A percentile compares a stretch with the other conserved stretches of the same genome.
Evolutionary conservation across 2,113 vertebrate genomes (phyloP).

Genomic region (Anhinga anhinga): DNA sequence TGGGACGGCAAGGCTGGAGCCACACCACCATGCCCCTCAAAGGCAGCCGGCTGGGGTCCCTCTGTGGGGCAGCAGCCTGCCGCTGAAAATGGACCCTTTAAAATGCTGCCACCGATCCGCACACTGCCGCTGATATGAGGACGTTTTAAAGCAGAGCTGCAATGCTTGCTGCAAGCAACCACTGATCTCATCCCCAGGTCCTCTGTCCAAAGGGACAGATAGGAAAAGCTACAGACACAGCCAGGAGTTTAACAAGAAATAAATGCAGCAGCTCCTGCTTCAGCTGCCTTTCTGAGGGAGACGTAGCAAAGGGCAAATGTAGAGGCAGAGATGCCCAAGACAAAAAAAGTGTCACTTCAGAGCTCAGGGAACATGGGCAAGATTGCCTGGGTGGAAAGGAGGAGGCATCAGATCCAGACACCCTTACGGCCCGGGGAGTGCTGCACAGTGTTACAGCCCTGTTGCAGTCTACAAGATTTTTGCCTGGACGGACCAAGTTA

Average conservation of each 20-base stretch:
- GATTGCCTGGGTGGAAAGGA: background rate
- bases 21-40: background rate
- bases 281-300: background rate
- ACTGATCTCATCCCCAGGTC: background rate
- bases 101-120: background rate
- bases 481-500: background rate
- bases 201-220: background rate
- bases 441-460: background rate
- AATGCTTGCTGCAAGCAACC: background rate
- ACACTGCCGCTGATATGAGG: fast-evolving
- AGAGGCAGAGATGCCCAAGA: background rate
- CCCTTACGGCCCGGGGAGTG: background rate
- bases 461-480: background rate
- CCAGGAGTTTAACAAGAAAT: background rate
- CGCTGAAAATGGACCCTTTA: background rate
- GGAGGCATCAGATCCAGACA: background rate
- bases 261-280: background rate
- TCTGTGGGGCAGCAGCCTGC: background rate
- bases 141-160: background rate
- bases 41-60: background rate
- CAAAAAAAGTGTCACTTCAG: background rate
- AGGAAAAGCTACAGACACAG: background rate
- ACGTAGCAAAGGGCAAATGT: background rate
- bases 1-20: background rate
- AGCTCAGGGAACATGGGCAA: background rate